A percentile compares a stretch with the other conserved stretches of the same genome.
Conservation (phyloP, 2,113 vertebrate genomes). For the Rhineura floridana region DNA sequence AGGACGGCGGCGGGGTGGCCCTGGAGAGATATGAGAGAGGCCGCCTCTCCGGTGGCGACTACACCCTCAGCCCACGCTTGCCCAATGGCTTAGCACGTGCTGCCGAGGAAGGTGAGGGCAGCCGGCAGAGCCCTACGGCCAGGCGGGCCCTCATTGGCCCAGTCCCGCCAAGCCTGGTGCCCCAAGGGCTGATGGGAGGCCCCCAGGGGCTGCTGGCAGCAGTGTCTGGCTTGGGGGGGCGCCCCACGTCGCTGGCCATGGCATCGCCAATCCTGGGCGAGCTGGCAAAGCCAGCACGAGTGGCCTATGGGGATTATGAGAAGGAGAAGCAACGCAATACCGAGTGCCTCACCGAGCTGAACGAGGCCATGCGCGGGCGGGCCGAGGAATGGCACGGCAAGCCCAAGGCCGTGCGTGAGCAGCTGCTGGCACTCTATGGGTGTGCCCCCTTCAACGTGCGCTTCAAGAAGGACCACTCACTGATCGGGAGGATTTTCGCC, state of each 20-base stretch:
- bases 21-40: slow-evolving; percentile 53
- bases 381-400: slow-evolving; percentile 87
- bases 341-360: slow-evolving; percentile 78
- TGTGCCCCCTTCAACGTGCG: slow-evolving; percentile 88
- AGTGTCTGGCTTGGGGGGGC: slow-evolving; percentile 80
- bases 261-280: slow-evolving; percentile 78
- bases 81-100: slow-evolving; percentile 84
- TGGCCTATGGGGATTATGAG: slow-evolving; percentile 82
- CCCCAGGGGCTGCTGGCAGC: slow-evolving; percentile 78
- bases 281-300: slow-evolving; percentile 70
- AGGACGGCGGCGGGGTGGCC: slow-evolving; percentile 66
- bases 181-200: slow-evolving; percentile 78
- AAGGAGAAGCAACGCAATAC: slow-evolving; percentile 76
- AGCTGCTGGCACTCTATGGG: slow-evolving; percentile 79
- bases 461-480: slow-evolving; percentile 88
- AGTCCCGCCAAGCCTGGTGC: slow-evolving; percentile 81
- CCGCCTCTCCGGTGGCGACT: slow-evolving; percentile 74
- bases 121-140: slow-evolving; percentile 83
- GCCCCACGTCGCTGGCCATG: slow-evolving; percentile 65
- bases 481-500: slow-evolving; percentile 85
- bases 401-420: slow-evolving; percentile 84
- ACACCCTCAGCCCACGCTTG: slow-evolving; percentile 71
- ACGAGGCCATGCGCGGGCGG: slow-evolving; percentile 82
- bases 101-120: slow-evolving; percentile 76
- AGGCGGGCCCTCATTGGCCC: slow-evolving; percentile 82